Conservation (phyloP, 2,888 invertebrate genomes). For the Hemaris fuciformis region DNA sequence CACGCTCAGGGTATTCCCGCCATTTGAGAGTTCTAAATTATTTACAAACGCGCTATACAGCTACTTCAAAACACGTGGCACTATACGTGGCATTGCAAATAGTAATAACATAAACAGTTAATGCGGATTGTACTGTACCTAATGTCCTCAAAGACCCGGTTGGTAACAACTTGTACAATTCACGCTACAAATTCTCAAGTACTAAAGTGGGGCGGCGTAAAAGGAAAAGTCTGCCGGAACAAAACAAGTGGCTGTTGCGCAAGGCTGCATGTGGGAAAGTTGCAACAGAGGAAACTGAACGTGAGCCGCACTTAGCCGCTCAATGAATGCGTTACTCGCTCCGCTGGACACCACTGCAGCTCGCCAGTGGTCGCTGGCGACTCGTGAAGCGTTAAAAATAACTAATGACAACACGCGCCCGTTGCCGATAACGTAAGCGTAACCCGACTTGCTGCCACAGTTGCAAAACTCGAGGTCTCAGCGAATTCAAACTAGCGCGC, state of each 20-base stretch:
- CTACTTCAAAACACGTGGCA: neutral
- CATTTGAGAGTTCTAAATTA: neutral
- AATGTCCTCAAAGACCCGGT: slow-evolving; percentile 30
- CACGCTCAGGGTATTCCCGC: neutral
- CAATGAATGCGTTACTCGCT: slow-evolving; percentile 60
- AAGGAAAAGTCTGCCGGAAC: slow-evolving; percentile 73
- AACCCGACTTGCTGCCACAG: slow-evolving; percentile 53
- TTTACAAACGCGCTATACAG: neutral
- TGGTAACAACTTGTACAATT: slow-evolving; percentile 48
- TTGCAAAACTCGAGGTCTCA: slow-evolving; percentile 69
- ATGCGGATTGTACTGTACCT: neutral
- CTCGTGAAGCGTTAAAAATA: slow-evolving; percentile 73
- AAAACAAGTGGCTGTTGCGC: slow-evolving; percentile 74
- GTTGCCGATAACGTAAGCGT: slow-evolving; percentile 78
- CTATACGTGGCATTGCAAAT: neutral
- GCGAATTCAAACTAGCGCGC: slow-evolving; percentile 72
- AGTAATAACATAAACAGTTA: neutral
- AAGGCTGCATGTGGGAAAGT: slow-evolving; percentile 77
- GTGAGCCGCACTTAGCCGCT: slow-evolving; percentile 48
- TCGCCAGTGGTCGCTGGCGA: slow-evolving; percentile 25
- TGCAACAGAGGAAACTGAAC: slow-evolving; percentile 65
- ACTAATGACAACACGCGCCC: slow-evolving; percentile 76
- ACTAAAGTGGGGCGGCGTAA: slow-evolving; percentile 54
- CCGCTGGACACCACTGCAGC: slow-evolving; percentile 41
- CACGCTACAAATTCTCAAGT: slow-evolving; percentile 49